These are phyloP conservation scores for Xiphophorus hellerii DNA, from an alignment of 2,113 vertebrate genomes.

Conservation along the genomic window DNA sequence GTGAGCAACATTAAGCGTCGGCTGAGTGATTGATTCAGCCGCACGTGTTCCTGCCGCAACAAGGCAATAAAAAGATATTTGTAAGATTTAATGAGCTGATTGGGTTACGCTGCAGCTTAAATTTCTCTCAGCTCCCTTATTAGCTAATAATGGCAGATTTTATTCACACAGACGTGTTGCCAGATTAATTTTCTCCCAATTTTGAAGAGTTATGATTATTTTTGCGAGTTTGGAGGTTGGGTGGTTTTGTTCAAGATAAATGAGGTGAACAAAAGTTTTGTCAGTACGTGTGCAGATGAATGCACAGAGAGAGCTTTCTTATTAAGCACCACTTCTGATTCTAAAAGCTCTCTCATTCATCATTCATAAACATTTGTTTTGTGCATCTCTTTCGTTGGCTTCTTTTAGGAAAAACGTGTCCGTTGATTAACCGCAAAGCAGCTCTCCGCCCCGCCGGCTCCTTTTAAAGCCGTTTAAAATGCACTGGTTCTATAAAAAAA, in stretches of 20 bases:
- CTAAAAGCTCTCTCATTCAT: conserved; percentile 58
- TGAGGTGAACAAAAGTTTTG: conserved; percentile 56
- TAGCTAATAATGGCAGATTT: conserved; percentile 63
- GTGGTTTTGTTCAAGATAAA: conserved; percentile 56
- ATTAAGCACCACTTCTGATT: conserved; percentile 56
- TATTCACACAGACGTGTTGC: conserved; percentile 65
- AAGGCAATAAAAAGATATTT: conserved; percentile 58
- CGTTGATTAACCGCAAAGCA: neutral
- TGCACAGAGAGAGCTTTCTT: conserved; percentile 37
- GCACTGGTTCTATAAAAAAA: conserved; percentile 2
- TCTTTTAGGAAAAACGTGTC: conserved; percentile 53
- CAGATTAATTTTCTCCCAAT: conserved; percentile 74
- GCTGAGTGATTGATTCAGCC: conserved; percentile 41
- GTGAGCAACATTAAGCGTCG: conserved; percentile 22
- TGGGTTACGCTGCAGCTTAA: conserved; percentile 61
- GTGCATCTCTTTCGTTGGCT: conserved; percentile 37
- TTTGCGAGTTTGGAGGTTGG: neutral
- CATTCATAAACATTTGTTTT: conserved; percentile 68
- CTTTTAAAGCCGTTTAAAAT: conserved; percentile 55
- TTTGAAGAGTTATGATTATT: conserved; percentile 68
- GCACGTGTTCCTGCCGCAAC: conserved; percentile 29
- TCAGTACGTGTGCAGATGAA: conserved; percentile 47
- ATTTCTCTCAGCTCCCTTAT: conserved; percentile 50
- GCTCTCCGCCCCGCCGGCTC: conserved; percentile 1
- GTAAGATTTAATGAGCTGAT: conserved; percentile 64